These are phyloP conservation scores for Malurus elegans DNA, from an alignment of 2,113 vertebrate genomes.

Conservation along the genomic window DNA sequence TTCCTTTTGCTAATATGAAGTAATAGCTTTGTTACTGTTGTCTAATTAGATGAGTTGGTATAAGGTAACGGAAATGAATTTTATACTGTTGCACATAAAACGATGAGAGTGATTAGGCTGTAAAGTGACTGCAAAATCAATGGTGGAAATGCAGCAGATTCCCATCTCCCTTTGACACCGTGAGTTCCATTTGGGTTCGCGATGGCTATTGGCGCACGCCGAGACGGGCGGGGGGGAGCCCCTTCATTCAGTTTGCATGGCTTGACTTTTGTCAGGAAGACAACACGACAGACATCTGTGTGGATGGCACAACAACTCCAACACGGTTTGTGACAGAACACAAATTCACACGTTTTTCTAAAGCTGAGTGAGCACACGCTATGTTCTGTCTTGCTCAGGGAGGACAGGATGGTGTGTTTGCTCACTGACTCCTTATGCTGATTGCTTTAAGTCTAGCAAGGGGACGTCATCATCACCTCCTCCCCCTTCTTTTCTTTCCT, in stretches of 20 bases:
- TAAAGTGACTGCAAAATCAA: background rate
- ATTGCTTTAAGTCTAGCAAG: constrained; percentile 85
- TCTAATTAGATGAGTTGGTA: background rate
- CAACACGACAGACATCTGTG: background rate
- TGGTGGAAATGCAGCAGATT: background rate
- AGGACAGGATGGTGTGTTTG: background rate
- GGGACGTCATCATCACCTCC: constrained; percentile 68
- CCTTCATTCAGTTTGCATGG: background rate
- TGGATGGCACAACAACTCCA: constrained; percentile 1
- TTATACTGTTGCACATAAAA: background rate
- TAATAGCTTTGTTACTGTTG: background rate
- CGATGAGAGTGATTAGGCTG: background rate
- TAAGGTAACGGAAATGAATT: background rate
- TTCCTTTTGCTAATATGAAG: background rate
- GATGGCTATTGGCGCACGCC: background rate
- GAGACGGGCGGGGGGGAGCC: background rate
- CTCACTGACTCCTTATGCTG: constrained; percentile 65
- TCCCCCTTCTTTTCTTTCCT: constrained; percentile 74
- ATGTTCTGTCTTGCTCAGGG: background rate
- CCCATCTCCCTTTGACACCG: background rate
- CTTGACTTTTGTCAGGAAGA: background rate
- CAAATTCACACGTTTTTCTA: background rate
- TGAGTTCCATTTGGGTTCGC: background rate
- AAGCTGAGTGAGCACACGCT: background rate
- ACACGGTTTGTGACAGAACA: background rate